Percentiles rank a stretch among this genome's conserved stretches.
Conservation (phyloP, 2,797 vertebrate genomes). For the Notoglanidium macrostoma region DNA sequence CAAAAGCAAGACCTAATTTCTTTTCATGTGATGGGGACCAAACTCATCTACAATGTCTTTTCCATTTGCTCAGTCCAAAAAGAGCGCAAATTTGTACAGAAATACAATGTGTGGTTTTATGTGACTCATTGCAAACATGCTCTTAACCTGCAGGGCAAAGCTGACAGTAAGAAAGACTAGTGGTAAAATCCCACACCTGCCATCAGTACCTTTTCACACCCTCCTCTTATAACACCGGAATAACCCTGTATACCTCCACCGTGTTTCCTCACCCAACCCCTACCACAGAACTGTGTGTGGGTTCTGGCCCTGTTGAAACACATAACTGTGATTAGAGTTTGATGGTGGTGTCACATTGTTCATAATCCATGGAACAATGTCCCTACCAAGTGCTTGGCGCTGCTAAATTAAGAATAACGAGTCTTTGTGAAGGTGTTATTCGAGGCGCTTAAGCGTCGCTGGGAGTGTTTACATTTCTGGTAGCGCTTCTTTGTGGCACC, state of each 20-base stretch:
- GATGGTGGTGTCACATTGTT: conserved; percentile 8
- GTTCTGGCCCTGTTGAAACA: conserved; percentile 17
- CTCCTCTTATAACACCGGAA: conserved; percentile 26
- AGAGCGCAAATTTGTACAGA: conserved; percentile 49
- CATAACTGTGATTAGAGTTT: conserved; percentile 25
- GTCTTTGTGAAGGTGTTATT: conserved; percentile 48
- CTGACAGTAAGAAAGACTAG: conserved; percentile 52
- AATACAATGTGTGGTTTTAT: conserved; percentile 61
- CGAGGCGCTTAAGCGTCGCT: conserved; percentile 42
- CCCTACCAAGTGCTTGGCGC: background rate
- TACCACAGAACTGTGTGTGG: background rate
- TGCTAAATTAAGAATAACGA: conserved; percentile 39
- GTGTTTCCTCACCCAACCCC: background rate
- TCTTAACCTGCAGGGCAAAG: conserved; percentile 51
- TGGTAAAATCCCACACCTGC: conserved; percentile 49
- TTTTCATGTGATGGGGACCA: background rate
- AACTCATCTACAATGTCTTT: background rate
- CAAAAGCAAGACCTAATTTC: background rate
- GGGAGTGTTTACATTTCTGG: conserved; percentile 46
- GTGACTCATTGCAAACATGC: conserved; percentile 55
- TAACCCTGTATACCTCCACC: conserved; percentile 21
- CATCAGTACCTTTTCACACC: conserved; percentile 37
- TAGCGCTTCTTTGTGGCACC: conserved; percentile 28
- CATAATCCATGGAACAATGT: conserved; percentile 29
- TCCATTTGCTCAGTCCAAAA: background rate